Conservation (phyloP, 2,113 vertebrate genomes). For the Podarcis raffonei region DNA sequence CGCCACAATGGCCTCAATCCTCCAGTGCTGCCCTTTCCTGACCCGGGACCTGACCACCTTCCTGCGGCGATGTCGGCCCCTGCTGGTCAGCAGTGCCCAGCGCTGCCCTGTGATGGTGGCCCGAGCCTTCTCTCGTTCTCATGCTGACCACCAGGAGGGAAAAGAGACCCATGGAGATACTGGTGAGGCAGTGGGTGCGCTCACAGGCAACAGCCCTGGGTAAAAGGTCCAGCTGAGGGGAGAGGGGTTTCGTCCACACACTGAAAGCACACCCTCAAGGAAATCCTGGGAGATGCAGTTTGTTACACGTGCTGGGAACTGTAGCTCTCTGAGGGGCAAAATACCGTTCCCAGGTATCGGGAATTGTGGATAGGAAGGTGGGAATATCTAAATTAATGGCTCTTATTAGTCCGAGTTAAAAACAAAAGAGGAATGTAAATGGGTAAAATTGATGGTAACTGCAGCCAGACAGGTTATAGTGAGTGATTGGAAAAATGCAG, state of each 20-base stretch:
- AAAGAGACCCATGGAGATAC: slow-evolving; percentile 12
- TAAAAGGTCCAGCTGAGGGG: neutral
- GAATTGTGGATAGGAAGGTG: no score
- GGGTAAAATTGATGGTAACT: no score
- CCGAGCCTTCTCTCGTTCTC: slow-evolving; percentile 69
- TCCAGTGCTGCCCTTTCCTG: slow-evolving; percentile 84
- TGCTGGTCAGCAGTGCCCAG: slow-evolving; percentile 76
- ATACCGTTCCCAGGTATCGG: no score
- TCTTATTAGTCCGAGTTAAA: no score
- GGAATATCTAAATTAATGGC: no score
- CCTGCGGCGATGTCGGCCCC: slow-evolving; percentile 68
- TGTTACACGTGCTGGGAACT: no score
- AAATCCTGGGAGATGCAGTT: no score
- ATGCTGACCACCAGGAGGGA: slow-evolving; percentile 44
- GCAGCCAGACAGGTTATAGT: no score
- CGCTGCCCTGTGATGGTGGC: slow-evolving; percentile 79
- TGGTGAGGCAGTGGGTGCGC: slow-evolving; percentile 22
- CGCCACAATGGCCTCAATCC: slow-evolving; percentile 79
- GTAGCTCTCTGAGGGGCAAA: no score
- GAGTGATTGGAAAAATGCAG: no score
- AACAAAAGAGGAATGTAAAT: no score
- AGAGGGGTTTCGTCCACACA: neutral
- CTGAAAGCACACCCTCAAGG: no score
- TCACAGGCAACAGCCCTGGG: neutral
- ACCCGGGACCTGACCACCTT: slow-evolving; percentile 70